Evolutionary conservation across 2,888 invertebrate genomes (phyloP).

Genomic region (Campopleginae sp.): DNA sequence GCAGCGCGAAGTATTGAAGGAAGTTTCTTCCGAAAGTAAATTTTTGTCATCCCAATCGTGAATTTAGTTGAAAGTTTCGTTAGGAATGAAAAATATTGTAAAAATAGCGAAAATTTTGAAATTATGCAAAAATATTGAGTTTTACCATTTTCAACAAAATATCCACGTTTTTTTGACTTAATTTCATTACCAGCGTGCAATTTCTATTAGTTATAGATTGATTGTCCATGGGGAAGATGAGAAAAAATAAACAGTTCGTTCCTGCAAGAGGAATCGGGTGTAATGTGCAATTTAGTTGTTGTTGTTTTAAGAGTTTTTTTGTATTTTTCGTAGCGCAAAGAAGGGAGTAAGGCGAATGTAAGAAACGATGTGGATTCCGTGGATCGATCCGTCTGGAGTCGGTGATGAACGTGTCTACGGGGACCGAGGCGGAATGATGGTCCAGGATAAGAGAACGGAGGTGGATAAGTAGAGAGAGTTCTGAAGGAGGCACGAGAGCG

Average conservation of each 20-base stretch:
- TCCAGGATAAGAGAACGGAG: neutral
- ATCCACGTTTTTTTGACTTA: no score
- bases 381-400: constrained; percentile 34
- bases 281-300: neutral
- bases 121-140: no score
- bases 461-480: neutral
- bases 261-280: neutral
- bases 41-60: no score
- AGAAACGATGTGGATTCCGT: constrained; percentile 8
- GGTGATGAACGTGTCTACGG: constrained; percentile 32
- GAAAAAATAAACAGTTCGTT: neutral
- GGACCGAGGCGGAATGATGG: constrained; percentile 24
- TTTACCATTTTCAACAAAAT: no score
- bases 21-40: no score
- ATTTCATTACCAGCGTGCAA: no score
- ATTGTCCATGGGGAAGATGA: neutral
- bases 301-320: neutral
- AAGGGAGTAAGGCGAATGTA: neutral
- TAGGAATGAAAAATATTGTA: no score
- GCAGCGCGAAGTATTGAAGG: no score
- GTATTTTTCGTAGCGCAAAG: neutral
- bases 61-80: no score
- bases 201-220: neutral
- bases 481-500: neutral
- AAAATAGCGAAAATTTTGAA: no score